These are phyloP conservation scores for Aulostomus chinensis DNA, from an alignment of 2,797 vertebrate genomes.

Conservation along the genomic window DNA sequence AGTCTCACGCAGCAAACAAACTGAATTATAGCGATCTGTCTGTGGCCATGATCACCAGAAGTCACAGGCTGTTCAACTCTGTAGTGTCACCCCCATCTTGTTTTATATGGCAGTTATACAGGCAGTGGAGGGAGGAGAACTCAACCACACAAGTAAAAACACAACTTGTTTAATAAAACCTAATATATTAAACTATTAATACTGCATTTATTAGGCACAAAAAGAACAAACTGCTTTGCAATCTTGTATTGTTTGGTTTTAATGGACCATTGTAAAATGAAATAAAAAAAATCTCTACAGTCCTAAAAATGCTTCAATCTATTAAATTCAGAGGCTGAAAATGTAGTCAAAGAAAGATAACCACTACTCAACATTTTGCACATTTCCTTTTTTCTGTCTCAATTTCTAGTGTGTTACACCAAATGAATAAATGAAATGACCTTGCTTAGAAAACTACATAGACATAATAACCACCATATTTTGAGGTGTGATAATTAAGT, in stretches of 20 bases:
- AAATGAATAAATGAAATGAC: slow-evolving; percentile 5
- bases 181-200: not conserved
- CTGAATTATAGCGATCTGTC: slow-evolving; percentile 5
- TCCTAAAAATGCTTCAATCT: not conserved
- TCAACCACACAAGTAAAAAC: not conserved
- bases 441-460: slow-evolving; percentile 1
- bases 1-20: slow-evolving; percentile 68
- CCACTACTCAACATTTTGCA: not conserved
- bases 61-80: slow-evolving; percentile 7
- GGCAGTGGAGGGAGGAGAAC: no score
- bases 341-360: not conserved
- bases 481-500: not conserved
- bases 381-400: not conserved
- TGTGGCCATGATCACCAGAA: slow-evolving; percentile 14
- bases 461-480: not conserved
- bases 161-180: not conserved
- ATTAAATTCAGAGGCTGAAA: not conserved
- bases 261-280: not conserved
- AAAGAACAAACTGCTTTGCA: not conserved
- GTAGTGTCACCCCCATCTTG: no score
- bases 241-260: not conserved
- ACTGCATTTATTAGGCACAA: not conserved
- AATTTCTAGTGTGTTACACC: not conserved
- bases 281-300: not conserved
- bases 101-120: no score